phyloP scores from a whole-genome alignment of 2,113 vertebrate species.

The Pelecanoides urinatrix region DNA sequence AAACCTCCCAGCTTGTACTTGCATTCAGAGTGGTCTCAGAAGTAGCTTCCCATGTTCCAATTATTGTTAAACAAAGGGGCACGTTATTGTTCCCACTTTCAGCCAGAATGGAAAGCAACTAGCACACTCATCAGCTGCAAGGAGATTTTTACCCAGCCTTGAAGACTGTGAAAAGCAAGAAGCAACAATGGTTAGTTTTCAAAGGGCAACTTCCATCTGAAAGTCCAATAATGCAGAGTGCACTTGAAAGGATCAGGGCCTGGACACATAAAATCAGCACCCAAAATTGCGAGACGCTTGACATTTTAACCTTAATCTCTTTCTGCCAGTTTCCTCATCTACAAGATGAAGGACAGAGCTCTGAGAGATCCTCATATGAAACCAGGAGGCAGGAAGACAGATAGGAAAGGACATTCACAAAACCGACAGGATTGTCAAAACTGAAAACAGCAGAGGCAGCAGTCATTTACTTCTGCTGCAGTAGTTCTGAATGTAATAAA shows the following conservation, averaged over 20 bases:
- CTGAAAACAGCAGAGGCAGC: background rate
- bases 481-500: background rate
- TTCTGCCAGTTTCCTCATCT: background rate
- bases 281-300: constrained; percentile 45
- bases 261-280: constrained; percentile 16
- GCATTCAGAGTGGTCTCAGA: background rate
- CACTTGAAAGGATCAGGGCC: constrained; percentile 36
- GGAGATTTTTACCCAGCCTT: constrained; percentile 19
- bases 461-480: background rate
- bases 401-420: background rate
- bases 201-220: constrained; percentile 19
- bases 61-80: constrained; percentile 34
- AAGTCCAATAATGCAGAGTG: constrained; percentile 43
- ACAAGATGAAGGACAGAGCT: background rate
- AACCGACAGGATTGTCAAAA: constrained; percentile 3
- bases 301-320: constrained; percentile 56
- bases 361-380: background rate
- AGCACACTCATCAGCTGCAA: constrained; percentile 1
- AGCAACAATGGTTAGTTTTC: constrained; percentile 46
- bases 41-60: constrained; percentile 11
- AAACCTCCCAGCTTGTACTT: background rate
- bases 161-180: constrained; percentile 22
- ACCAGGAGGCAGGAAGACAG: background rate
- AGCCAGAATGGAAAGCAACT: constrained; percentile 2
- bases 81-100: background rate